Evolutionary conservation across 2,797 vertebrate species (phyloP).

Genomic region (Nyctibius grandis): DNA sequence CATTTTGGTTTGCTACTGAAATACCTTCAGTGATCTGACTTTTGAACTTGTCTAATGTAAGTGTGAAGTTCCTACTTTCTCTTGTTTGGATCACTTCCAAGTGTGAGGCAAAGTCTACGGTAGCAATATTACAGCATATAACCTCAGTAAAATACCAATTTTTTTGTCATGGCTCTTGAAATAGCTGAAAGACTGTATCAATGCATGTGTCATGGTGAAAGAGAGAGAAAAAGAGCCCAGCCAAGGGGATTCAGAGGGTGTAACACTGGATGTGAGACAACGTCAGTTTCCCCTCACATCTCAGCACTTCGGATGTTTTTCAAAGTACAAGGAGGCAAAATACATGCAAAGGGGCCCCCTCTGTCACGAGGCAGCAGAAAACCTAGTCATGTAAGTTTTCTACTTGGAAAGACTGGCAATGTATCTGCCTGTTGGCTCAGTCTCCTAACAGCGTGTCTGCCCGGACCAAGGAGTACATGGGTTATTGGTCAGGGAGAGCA

Average conservation of each 20-base stretch:
- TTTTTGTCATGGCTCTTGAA: background rate
- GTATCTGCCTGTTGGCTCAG: background rate
- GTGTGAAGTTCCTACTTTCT: background rate
- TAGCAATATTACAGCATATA: background rate
- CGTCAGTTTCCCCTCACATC: background rate
- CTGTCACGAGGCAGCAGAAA: background rate
- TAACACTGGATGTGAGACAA: background rate
- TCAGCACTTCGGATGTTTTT: background rate
- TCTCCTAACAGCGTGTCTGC: background rate
- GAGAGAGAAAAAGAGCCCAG: background rate
- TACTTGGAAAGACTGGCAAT: background rate
- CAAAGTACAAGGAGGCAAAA: background rate
- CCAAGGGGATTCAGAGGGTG: background rate
- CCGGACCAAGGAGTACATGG: fast-evolving
- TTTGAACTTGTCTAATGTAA: background rate
- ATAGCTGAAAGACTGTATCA: background rate
- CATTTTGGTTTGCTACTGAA: background rate
- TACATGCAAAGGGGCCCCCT: background rate
- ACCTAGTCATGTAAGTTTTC: background rate
- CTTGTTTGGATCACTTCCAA: background rate
- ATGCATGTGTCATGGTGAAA: background rate
- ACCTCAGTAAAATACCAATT: background rate
- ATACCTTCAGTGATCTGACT: background rate
- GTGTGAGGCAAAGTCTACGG: background rate
- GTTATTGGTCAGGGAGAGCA: background rate